Conservation (phyloP, 2,113 vertebrate species). For the Arenaria interpres region DNA sequence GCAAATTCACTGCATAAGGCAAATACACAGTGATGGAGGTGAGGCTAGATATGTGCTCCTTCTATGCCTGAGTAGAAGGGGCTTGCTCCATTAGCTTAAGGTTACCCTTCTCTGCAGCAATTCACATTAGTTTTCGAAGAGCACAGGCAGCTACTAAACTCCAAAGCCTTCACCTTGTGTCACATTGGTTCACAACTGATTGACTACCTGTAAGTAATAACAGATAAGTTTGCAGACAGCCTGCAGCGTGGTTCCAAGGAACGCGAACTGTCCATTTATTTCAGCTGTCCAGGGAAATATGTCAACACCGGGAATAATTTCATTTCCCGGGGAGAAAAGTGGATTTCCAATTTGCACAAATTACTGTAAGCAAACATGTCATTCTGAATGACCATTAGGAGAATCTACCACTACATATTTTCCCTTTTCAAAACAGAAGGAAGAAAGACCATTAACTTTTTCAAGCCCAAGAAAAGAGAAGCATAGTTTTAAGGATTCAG, state of each 20-base stretch:
- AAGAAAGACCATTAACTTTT: neutral
- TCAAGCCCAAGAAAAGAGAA: neutral
- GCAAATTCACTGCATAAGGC: neutral
- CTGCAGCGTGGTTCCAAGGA: neutral
- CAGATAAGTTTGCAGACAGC: neutral
- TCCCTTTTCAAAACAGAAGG: neutral
- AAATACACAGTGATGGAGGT: neutral
- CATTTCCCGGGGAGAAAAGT: slow-evolving; percentile 4
- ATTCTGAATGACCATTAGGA: slow-evolving; percentile 7
- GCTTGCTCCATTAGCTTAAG: neutral
- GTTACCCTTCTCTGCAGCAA: neutral
- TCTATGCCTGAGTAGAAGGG: neutral
- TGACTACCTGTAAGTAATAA: neutral
- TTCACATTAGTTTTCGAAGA: neutral
- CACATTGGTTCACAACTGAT: neutral
- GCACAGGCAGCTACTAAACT: neutral
- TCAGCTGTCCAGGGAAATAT: neutral
- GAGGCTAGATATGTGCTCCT: neutral
- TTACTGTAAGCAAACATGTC: slow-evolving; percentile 19
- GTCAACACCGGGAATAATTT: slow-evolving; percentile 7
- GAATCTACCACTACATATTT: neutral
- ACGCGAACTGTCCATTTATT: neutral
- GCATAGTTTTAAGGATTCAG: neutral
- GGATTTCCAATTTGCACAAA: slow-evolving; percentile 22
- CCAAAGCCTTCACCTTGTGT: neutral